phyloP scores from a whole-genome alignment of 2,113 vertebrate genomes.

The Cyprinodon brontotheroides region DNA sequence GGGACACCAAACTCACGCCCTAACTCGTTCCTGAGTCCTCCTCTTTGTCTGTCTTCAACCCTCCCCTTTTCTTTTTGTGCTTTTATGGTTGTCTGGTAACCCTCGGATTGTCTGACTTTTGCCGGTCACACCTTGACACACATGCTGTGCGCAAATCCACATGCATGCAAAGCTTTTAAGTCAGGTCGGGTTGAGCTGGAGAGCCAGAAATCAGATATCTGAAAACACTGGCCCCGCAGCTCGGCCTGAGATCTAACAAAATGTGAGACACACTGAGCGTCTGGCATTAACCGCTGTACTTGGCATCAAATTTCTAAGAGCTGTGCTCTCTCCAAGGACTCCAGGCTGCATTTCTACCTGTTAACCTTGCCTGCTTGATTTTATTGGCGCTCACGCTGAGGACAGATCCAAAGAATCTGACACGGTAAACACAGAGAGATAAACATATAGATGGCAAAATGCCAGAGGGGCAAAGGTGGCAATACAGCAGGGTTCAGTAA shows the following conservation, averaged over 20 bases:
- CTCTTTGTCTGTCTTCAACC: conserved; percentile 30
- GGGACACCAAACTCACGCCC: conserved; percentile 61
- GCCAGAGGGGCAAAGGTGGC: conserved; percentile 65
- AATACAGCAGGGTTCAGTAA: conserved; percentile 31
- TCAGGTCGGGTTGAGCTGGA: conserved; percentile 45
- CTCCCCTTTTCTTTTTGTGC: conserved; percentile 39
- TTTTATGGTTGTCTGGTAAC: conserved; percentile 10
- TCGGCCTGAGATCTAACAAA: conserved; percentile 61
- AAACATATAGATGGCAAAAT: conserved; percentile 53
- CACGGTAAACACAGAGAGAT: conserved; percentile 61
- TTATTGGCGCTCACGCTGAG: conserved; percentile 15
- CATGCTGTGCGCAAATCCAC: conserved; percentile 21
- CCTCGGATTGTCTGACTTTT: conserved; percentile 9
- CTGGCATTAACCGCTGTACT: conserved; percentile 58
- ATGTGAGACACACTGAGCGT: conserved; percentile 53
- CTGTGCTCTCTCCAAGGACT: conserved; percentile 68
- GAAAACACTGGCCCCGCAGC: conserved; percentile 47
- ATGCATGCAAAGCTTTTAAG: conserved; percentile 37
- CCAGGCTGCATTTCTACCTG: conserved; percentile 52
- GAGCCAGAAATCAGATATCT: conserved; percentile 53
- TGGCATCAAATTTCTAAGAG: conserved; percentile 68
- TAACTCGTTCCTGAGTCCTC: conserved; percentile 53
- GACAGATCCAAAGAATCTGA: conserved; percentile 51
- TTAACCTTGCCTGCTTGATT: conserved; percentile 54
- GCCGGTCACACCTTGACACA: conserved; percentile 26